Conservation (phyloP, 2,888 invertebrate genomes). For the Clusia tigrina region DNA sequence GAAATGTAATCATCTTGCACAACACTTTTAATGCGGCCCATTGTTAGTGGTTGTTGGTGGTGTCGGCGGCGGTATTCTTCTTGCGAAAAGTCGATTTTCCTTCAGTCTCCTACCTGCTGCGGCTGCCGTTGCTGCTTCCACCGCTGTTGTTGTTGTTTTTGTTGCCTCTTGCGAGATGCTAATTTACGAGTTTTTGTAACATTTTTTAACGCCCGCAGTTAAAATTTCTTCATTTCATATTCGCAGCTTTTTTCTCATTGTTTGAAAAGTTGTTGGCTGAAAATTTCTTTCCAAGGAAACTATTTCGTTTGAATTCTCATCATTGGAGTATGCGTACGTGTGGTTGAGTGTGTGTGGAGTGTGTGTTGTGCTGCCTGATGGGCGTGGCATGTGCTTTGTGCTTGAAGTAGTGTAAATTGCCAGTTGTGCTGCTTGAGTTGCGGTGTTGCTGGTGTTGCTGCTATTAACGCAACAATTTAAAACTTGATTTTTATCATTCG, state of each 20-base stretch:
- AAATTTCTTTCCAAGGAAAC: neutral
- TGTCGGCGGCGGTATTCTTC: neutral
- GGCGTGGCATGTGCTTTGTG: no score
- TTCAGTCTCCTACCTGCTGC: no score
- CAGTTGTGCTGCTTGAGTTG: neutral
- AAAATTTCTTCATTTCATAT: slow-evolving; percentile 17
- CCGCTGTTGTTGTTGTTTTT: slow-evolving; percentile 18
- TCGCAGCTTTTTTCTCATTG: neutral
- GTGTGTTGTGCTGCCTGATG: no score
- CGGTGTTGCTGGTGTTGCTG: neutral
- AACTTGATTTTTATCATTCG: no score
- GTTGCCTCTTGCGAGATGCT: slow-evolving; percentile 15
- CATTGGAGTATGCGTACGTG: no score
- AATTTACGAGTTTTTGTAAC: slow-evolving; percentile 37
- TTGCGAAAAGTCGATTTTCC: neutral
- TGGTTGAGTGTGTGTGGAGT: no score
- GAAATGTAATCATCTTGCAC: slow-evolving; percentile 2
- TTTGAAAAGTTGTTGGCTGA: neutral
- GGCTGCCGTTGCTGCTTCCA: neutral
- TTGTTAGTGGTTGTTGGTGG: neutral
- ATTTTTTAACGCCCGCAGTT: slow-evolving; percentile 26
- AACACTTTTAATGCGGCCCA: neutral
- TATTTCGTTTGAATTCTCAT: neutral
- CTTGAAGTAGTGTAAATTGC: neutral
- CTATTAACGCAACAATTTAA: no score